phyloP scores from a whole-genome alignment of 2,888 invertebrate genomes.

The Hirudinaria manillensis region DNA sequence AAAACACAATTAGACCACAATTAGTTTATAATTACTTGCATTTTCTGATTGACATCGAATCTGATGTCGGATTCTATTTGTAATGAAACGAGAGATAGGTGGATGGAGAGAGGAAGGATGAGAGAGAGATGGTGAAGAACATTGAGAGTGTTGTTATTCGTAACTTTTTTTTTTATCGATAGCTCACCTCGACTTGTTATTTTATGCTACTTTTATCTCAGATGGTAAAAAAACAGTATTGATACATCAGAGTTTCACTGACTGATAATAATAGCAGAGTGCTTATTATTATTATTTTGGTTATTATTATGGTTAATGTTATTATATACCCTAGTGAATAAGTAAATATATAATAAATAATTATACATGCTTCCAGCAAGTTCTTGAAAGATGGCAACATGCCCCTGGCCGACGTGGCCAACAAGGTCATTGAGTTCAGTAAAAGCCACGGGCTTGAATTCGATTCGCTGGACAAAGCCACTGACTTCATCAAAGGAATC shows the following conservation, averaged over 20 bases:
- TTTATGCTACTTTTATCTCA: no score
- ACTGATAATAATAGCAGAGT: no score
- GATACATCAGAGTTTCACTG: no score
- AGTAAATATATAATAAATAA: no score
- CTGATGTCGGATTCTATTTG: neutral
- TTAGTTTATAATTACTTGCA: no score
- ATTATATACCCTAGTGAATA: neutral
- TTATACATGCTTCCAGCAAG: neutral
- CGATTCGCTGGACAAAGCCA: neutral
- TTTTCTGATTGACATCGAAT: neutral
- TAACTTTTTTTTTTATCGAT: no score
- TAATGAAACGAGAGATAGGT: neutral
- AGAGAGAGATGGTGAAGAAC: neutral
- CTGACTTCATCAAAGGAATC: conserved; percentile 2
- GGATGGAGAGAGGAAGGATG: neutral
- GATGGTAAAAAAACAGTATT: no score
- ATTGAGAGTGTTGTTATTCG: neutral
- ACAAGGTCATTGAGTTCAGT: conserved; percentile 7
- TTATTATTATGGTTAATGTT: neutral
- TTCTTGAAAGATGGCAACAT: conserved; percentile 18
- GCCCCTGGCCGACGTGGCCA: neutral
- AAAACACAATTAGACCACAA: no score
- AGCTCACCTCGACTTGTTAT: no score
- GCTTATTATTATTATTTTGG: neutral
- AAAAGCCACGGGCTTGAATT: neutral